Base-by-base conservation (phyloP, 2,113 vertebrate genomes). In the Dasyornis broadbenti region DNA sequence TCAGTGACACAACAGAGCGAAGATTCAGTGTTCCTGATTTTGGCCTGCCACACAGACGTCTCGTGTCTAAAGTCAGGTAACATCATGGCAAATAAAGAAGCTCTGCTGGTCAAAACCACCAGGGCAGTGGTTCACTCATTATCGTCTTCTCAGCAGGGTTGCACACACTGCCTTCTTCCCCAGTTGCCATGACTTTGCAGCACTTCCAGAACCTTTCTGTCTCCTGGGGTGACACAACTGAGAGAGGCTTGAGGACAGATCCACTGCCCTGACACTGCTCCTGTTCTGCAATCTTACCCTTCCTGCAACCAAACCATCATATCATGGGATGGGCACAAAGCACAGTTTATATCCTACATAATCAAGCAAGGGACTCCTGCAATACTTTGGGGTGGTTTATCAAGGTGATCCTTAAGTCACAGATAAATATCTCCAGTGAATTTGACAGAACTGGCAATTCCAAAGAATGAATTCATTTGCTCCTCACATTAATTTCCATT, bases 41-140 rank as follows among this genome's bases (percentile, higher is more conserved):
- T 5, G 4, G 35, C 9, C 1, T 12, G 31, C 27, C 4, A 4
- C 45, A 70, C 12, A 33, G 27, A 31, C 0, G 0, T 15, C 39
- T 53, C 24, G 23, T 0, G 0, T 42, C 49, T 88, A 24, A 66
- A 54, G 14, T 13, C 61, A 54, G 15, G 53, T 42, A 54, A 53
- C 21, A 50, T 10, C 30, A 82, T 0, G 2, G 52, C 37, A 94
- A 65, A 42, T 1, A 5, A 77, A 80, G 31, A 13, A 52, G 28
- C 16, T 83, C 37, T n/a, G 10, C 26, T 24, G 27, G 59, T 59
- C 7, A 3, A 83, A 73, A 53, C 23, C 35, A 80, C 1, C 42
- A 66, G 10, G 18, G 13, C 2, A 49, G 37, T 0, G 0, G 28
- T 53, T 39, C 53, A 24, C 37, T 40, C 10, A 0, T 44, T 28